phyloP scores from a whole-genome alignment of 2,797 vertebrate genomes.

The Sebastes elongatus region DNA sequence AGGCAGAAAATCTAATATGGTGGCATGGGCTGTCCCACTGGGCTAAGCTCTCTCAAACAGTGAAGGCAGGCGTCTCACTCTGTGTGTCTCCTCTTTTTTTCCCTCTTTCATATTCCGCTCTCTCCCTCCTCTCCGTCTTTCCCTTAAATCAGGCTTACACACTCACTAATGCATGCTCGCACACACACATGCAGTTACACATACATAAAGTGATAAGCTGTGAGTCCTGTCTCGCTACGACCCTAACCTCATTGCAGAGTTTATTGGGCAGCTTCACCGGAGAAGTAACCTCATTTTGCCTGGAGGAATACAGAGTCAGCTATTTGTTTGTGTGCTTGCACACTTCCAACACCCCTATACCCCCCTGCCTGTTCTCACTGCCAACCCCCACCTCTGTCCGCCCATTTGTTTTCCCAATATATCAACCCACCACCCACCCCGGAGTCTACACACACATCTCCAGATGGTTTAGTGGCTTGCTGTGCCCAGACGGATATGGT shows the following conservation, averaged over 20 bases:
- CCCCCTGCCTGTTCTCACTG: constrained; percentile 6
- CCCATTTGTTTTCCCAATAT: constrained; percentile 45
- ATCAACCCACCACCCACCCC: constrained; percentile 8
- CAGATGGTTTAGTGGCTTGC: constrained; percentile 33
- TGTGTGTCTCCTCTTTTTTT: constrained; percentile 6
- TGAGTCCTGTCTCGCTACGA: constrained; percentile 57
- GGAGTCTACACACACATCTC: constrained; percentile 12
- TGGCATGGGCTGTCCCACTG: constrained; percentile 64
- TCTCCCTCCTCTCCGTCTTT: not conserved
- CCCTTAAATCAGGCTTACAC: constrained; percentile 11
- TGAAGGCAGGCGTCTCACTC: constrained; percentile 24
- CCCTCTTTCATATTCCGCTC: constrained; percentile 4
- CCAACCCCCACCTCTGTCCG: constrained; percentile 18
- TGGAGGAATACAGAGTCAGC: constrained; percentile 72
- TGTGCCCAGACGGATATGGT: constrained; percentile 36
- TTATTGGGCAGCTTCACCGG: constrained; percentile 69
- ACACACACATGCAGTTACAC: constrained; percentile 3
- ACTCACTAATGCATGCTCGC: constrained; percentile 4
- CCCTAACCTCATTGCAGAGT: constrained; percentile 72
- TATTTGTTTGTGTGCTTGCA: constrained; percentile 67
- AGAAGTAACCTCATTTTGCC: constrained; percentile 72
- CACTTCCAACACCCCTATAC: constrained; percentile 24
- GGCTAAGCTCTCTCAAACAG: constrained; percentile 53
- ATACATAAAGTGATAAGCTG: constrained; percentile 61
- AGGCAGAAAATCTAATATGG: constrained; percentile 78